Evolutionary conservation across 64 coral and sea anemone species (phyloP).

Genomic region (Montipora sp.): DNA sequence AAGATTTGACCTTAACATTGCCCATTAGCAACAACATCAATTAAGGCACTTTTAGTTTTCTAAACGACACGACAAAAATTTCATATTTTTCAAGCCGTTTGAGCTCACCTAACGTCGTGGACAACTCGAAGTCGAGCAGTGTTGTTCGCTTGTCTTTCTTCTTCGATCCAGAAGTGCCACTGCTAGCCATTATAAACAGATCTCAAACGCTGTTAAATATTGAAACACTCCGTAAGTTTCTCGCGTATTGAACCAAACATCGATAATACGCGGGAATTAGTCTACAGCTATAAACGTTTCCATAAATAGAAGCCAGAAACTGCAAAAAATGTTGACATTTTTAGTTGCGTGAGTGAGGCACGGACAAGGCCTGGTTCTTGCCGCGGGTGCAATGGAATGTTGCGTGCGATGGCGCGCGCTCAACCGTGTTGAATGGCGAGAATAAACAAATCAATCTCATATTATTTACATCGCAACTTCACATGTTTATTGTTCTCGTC

Average conservation of each 20-base stretch:
- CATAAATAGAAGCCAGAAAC: neutral
- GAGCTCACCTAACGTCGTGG: conserved; percentile 84
- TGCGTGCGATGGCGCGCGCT: neutral
- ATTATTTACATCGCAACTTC: conserved; percentile 41
- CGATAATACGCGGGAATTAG: neutral
- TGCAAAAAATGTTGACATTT: neutral
- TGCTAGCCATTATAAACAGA: conserved; percentile 53
- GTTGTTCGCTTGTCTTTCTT: conserved; percentile 91
- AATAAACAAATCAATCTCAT: conserved; percentile 45
- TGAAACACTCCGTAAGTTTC: neutral
- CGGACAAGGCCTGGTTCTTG: conserved; percentile 11
- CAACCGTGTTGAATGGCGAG: conserved; percentile 23
- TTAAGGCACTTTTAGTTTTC: neutral
- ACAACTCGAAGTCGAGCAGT: conserved; percentile 91
- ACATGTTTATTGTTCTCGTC: conserved; percentile 26
- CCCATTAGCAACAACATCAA: conserved; percentile 3
- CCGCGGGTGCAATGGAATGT: conserved; percentile 34
- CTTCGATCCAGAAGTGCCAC: conserved; percentile 49
- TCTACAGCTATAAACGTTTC: neutral
- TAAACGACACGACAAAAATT: neutral
- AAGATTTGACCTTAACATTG: neutral
- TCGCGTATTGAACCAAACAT: conserved; percentile 19
- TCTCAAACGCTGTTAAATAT: conserved; percentile 3
- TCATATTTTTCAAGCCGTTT: neutral
- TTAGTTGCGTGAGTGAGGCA: neutral